Evolutionary conservation across 2,797 vertebrate species (phyloP).

Genomic region (Florisuga fusca): DNA sequence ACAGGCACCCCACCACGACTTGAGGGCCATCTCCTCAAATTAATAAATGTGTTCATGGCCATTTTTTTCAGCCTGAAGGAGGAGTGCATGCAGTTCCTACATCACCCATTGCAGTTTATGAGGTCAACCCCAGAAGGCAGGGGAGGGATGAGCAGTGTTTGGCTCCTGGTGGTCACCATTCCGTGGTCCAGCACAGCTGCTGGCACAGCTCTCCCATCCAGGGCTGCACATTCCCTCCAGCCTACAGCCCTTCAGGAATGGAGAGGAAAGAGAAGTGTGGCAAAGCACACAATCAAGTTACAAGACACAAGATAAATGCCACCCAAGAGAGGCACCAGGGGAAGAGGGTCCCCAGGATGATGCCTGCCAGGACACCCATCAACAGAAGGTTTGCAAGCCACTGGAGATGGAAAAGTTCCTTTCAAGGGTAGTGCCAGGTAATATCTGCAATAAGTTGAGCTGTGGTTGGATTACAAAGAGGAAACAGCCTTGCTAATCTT

Average conservation of each 20-base stretch:
- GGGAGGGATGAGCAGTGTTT: not conserved
- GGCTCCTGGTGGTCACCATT: not conserved
- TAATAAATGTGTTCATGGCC: not conserved
- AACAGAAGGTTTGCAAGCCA: no score
- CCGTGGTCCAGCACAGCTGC: fast-evolving
- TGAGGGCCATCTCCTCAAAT: not conserved
- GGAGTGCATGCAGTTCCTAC: not conserved
- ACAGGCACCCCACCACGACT: not conserved
- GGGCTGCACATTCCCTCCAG: not conserved
- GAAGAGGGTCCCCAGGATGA: not conserved
- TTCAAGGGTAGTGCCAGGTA: not conserved
- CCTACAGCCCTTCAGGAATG: not conserved
- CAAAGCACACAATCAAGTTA: no score
- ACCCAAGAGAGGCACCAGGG: not conserved
- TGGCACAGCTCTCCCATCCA: fast-evolving
- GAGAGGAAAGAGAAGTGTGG: not conserved
- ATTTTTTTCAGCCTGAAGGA: no score
- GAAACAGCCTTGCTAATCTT: not conserved
- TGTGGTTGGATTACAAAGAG: not conserved
- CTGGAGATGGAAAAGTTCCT: not conserved
- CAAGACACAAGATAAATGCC: not conserved
- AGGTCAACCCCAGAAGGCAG: not conserved
- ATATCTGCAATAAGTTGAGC: not conserved
- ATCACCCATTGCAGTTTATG: not conserved
- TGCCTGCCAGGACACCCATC: no score